Evolutionary conservation across 2,888 invertebrate species (phyloP), one percentile per base, ranked within the genome.

Genomic region (Drosophila nr. medialis): DNA sequence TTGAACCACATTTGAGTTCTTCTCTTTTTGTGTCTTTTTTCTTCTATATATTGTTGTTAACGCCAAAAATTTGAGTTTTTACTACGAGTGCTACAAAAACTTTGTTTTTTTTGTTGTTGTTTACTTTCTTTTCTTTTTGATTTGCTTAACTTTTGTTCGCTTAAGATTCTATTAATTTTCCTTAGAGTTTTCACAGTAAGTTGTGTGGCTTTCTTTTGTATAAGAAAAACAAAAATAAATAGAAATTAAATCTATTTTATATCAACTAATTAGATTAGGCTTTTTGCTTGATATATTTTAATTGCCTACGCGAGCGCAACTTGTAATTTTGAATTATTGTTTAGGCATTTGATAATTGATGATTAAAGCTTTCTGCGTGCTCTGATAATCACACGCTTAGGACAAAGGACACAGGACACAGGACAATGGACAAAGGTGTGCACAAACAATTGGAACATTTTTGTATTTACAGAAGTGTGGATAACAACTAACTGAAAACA

Each of bases 101-200:
- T 21, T 62, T 58, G 32, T 64, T 38, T 51, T 34, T 55, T 56
- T 38, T 53, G n/a, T n/a, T n/a, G n/a, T 29, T 27, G 2, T 54
- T 60, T 34, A 32, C 51, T 60, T 42, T 40, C n/a, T 13, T 45
- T 13, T 45, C 21, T 15, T 15, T 45, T 45, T 45, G 45, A 45
- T 45, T 45, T 45, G 45, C 24, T 45, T 24, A 27, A 34, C 53
- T 32, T 74, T 53, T 49, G 30, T 51, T 40, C 38, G 51, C 51
- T 68, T 86, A 75, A 55, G 62, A 62, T 63, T 54, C 63, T 77
- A 77, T 40, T 53, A 64, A 64, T 65, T 61, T 32, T 74, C 62
- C 64, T 74, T 60, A 38, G 83, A 86, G 87, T 89, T 87, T 87
- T 87, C 88, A 87, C 87, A 87, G 87, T 63, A 54, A 59, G 65